Percentiles rank a stretch among this genome's conserved stretches.
Conservation (phyloP, 2,113 vertebrate species). For the Taurulus bubalis region DNA sequence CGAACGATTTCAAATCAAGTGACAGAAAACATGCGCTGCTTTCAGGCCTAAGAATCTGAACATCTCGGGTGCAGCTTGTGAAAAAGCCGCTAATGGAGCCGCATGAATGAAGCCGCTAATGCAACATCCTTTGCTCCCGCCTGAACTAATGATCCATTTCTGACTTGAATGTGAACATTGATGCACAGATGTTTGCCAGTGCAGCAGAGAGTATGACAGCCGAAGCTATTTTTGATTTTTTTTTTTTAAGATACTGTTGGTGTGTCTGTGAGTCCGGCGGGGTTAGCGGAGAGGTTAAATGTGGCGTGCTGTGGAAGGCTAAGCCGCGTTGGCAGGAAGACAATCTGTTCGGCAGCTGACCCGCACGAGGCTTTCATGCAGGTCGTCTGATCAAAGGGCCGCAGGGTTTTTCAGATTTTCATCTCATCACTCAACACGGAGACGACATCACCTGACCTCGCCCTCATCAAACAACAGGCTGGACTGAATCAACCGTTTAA, state of each 20-base stretch:
- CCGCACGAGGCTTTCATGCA: conserved; percentile 25
- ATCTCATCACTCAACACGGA: conserved; percentile 26
- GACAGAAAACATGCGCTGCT: not conserved
- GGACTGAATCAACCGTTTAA: not conserved
- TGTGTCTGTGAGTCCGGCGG: not conserved
- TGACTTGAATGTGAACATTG: not conserved
- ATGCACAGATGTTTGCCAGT: not conserved
- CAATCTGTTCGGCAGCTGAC: conserved; percentile 39
- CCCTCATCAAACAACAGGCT: not conserved
- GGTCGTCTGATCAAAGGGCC: conserved; percentile 28
- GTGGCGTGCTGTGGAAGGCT: not conserved
- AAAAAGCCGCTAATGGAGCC: not conserved
- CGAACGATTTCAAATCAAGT: not conserved
- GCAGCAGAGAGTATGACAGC: not conserved
- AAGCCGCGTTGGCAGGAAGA: conserved; percentile 33
- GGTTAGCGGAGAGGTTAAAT: not conserved
- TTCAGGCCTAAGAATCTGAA: not conserved
- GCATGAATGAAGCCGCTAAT: too few relatives aligned
- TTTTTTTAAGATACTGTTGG: not conserved
- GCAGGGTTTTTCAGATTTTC: conserved; percentile 24
- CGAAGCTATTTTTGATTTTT: not conserved
- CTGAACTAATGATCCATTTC: not conserved
- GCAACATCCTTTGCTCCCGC: not conserved
- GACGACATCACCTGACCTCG: not conserved
- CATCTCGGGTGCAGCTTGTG: not conserved